phyloP scores from a whole-genome alignment of 2,888 invertebrate species.

The Andrena minutula region DNA sequence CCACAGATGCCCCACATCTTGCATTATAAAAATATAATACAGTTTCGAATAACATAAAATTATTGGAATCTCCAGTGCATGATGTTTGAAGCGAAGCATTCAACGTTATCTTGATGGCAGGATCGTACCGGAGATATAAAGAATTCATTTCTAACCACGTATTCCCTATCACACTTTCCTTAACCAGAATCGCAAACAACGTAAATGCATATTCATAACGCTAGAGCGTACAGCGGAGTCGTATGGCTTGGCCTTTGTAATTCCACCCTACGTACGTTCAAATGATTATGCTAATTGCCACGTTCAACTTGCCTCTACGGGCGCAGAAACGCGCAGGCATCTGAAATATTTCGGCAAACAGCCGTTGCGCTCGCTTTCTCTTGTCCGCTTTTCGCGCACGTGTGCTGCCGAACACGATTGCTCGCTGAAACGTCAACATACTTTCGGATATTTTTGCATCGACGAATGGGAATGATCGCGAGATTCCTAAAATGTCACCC shows the following conservation, averaged over 20 bases:
- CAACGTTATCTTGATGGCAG: neutral
- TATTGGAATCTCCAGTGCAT: neutral
- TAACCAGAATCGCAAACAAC: too few species aligned
- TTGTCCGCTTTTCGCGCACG: constrained; percentile 1
- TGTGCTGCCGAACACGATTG: neutral
- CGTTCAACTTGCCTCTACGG: constrained; percentile 18
- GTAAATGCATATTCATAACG: constrained; percentile 26
- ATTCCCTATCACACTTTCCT: constrained; percentile 30
- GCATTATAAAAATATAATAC: too few species aligned
- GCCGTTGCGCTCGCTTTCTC: constrained; percentile 38
- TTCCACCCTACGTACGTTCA: constrained; percentile 8
- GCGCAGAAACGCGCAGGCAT: constrained; percentile 15
- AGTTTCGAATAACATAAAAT: neutral
- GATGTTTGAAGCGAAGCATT: neutral
- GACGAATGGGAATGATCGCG: neutral
- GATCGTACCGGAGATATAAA: neutral
- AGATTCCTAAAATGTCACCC: neutral
- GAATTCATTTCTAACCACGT: constrained; percentile 8
- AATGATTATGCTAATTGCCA: constrained; percentile 39
- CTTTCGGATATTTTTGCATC: neutral
- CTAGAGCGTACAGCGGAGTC: neutral
- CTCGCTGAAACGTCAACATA: constrained; percentile 6
- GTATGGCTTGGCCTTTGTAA: constrained; percentile 13
- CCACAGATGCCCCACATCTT: too few species aligned
- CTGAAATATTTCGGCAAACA: constrained; percentile 36